phyloP scores from a whole-genome alignment of 2,113 vertebrate genomes.

The Strix uralensis region DNA sequence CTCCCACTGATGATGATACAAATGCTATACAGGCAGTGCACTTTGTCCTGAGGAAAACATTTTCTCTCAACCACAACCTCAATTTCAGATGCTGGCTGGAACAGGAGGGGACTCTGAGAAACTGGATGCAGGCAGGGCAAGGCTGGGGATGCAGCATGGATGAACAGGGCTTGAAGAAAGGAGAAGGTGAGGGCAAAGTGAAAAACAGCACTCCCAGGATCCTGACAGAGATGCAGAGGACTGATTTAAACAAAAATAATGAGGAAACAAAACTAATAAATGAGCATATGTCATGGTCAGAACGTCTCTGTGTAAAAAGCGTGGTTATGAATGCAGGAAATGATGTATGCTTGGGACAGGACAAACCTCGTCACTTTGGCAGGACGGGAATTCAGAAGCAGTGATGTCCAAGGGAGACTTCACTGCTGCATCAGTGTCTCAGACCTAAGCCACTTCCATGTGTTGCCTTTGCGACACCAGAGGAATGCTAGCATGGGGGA shows the following conservation, averaged over 20 bases:
- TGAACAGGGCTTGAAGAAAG: neutral
- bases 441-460: neutral
- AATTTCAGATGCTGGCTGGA: neutral
- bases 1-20: neutral
- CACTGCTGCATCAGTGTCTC: neutral
- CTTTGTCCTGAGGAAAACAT: neutral
- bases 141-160: neutral
- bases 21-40: neutral
- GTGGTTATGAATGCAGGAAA: neutral
- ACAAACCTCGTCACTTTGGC: rapidly evolving
- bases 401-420: neutral
- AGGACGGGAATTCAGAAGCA: neutral
- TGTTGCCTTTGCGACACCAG: neutral
- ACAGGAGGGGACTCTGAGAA: neutral
- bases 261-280: neutral
- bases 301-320: neutral
- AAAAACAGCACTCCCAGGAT: neutral
- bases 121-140: neutral
- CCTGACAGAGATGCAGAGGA: neutral
- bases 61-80: neutral
- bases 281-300: neutral
- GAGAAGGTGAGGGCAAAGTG: neutral
- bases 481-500: neutral
- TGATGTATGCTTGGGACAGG: neutral
- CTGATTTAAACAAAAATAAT: neutral